phyloP scores from a whole-genome alignment of 1,140 invertebrate species.

The Panagrolaimus sp. region DNA sequence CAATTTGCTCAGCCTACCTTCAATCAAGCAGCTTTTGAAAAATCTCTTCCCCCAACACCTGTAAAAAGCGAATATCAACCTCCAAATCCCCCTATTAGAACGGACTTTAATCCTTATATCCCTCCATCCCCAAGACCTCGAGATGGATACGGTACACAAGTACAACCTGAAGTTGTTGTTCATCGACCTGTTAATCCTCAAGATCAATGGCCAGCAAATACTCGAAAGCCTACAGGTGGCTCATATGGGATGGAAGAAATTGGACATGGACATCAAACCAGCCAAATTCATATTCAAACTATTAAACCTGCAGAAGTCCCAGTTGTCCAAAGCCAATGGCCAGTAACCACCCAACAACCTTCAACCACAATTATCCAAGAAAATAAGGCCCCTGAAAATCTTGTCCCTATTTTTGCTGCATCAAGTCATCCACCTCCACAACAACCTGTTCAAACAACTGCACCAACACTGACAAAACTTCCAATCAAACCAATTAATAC shows the following conservation, averaged over 20 bases:
- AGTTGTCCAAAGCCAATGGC: not conserved
- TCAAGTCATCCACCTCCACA: not conserved
- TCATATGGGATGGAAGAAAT: constrained; percentile 5
- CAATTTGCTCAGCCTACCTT: constrained; percentile 9
- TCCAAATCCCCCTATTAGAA: too few species aligned
- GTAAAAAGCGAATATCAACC: not conserved
- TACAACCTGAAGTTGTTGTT: not conserved
- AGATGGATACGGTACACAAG: not conserved
- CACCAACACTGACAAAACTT: not conserved
- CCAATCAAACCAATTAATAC: not conserved
- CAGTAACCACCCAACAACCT: not conserved
- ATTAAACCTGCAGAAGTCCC: not conserved
- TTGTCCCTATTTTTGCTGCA: not conserved
- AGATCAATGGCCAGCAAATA: constrained; percentile 17
- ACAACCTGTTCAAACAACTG: not conserved
- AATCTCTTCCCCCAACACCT: not conserved
- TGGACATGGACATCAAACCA: not conserved
- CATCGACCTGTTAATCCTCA: constrained; percentile 5
- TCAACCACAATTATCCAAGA: not conserved
- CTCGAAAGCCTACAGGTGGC: constrained; percentile 7
- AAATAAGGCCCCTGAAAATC: not conserved
- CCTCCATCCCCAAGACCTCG: not conserved
- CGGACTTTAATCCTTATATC: not conserved
- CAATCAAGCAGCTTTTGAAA: constrained; percentile 8
- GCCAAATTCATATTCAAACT: not conserved